Conservation (phyloP, 2,888 invertebrate genomes). For the Hydriomena furcata region DNA sequence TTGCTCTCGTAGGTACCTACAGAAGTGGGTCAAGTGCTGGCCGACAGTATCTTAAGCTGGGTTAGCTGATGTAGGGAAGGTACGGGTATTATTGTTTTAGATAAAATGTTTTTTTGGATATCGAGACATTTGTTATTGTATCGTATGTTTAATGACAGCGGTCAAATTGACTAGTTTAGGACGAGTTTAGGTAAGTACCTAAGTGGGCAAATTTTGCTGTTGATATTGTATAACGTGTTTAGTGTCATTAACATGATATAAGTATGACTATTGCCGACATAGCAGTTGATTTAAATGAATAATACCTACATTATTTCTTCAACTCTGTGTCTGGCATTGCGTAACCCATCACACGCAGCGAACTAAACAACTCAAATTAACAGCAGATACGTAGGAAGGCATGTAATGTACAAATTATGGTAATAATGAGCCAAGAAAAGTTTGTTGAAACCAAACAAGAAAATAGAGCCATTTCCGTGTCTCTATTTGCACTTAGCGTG, state of each 20-base stretch:
- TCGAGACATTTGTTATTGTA: too few species aligned
- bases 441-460: constrained; percentile 33
- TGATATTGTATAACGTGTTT: constrained; percentile 1
- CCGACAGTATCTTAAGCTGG: constrained; percentile 44
- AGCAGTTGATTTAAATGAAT: constrained; percentile 19
- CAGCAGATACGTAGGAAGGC: constrained; percentile 27
- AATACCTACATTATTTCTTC: constrained; percentile 14
- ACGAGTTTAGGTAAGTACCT: too few species aligned
- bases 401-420: constrained; percentile 34
- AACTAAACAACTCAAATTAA: constrained; percentile 34
- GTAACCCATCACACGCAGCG: constrained; percentile 31
- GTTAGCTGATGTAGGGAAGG: constrained; percentile 14
- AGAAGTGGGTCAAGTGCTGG: constrained; percentile 78
- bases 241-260: background rate
- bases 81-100: constrained; percentile 36
- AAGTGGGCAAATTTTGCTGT: background rate
- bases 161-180: background rate
- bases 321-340: constrained; percentile 23
- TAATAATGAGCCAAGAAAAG: constrained; percentile 37
- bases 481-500: constrained; percentile 48
- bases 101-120: background rate
- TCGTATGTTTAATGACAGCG: background rate
- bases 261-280: constrained; percentile 1
- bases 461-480: constrained; percentile 45
- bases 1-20: constrained; percentile 58